These are phyloP conservation scores for Caenorhabditis panamensis DNA, from an alignment of 2,888 invertebrate species.

Conservation along the genomic window DNA sequence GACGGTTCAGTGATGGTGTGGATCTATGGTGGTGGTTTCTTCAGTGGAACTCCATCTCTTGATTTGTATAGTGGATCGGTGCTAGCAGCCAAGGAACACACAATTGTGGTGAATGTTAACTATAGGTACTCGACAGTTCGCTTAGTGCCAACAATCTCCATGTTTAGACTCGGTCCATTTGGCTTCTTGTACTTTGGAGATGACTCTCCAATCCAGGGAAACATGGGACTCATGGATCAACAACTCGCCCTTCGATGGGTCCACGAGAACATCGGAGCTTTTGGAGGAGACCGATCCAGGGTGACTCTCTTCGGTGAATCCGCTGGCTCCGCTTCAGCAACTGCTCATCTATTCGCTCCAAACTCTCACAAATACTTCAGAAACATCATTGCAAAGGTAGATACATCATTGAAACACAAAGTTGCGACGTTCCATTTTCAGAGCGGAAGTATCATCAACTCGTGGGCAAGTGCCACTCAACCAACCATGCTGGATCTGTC, in stretches of 20 bases:
- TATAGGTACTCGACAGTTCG: constrained; percentile 68
- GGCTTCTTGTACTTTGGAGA: constrained; percentile 92
- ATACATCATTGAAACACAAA: too few relatives aligned
- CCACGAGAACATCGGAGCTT: constrained; percentile 91
- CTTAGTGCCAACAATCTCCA: too few relatives aligned
- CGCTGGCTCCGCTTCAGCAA: constrained; percentile 89
- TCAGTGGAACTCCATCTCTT: constrained; percentile 81
- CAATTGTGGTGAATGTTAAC: constrained; percentile 81
- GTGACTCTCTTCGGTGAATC: constrained; percentile 88
- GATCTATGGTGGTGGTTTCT: constrained; percentile 81
- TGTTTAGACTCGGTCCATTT: constrained; percentile 93
- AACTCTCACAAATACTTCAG: constrained; percentile 87
- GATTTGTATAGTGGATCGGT: constrained; percentile 83
- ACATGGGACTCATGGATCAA: constrained; percentile 95
- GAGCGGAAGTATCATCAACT: constrained; percentile 92
- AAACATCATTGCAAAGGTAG: constrained; percentile 77
- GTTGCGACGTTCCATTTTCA: constrained; percentile 84
- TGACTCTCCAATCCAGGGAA: constrained; percentile 89
- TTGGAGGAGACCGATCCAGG: constrained; percentile 89
- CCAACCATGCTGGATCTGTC: constrained; percentile 84
- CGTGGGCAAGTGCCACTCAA: constrained; percentile 92
- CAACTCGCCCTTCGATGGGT: constrained; percentile 94
- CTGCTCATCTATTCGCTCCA: constrained; percentile 88
- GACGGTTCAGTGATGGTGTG: constrained; percentile 81
- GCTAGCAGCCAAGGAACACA: constrained; percentile 80